Evolutionary conservation across 2,797 vertebrate genomes (phyloP).

Genomic region (Rhadinocentrus ornatus): DNA sequence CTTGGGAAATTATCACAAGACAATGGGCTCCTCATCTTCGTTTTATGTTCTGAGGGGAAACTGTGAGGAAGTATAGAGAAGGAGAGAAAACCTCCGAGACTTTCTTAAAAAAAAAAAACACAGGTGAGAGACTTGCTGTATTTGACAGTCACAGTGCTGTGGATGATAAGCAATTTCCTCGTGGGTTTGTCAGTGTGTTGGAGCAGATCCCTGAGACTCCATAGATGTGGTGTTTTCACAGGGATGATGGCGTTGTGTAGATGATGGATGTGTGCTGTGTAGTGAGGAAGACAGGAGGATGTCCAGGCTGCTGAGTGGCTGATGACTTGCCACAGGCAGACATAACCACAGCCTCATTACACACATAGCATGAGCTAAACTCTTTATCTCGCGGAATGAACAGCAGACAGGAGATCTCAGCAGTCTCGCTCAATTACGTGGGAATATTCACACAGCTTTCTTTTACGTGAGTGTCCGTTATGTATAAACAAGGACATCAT

Average conservation of each 20-base stretch:
- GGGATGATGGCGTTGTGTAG: conserved; percentile 80
- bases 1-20: conserved; percentile 82
- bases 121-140: conserved; percentile 43
- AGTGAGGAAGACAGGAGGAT: conserved; percentile 68
- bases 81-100: conserved; percentile 57
- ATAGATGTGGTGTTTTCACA: conserved; percentile 70
- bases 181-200: conserved; percentile 63
- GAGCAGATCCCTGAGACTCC: conserved; percentile 69
- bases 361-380: conserved; percentile 66
- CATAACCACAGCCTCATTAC: conserved; percentile 81
- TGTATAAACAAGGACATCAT: conserved; percentile 39
- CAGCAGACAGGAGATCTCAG: conserved; percentile 67
- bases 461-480: conserved; percentile 37
- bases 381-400: conserved; percentile 69
- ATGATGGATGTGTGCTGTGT: conserved; percentile 80
- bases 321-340: conserved; percentile 66
- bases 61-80: conserved; percentile 22
- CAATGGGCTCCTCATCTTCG: conserved; percentile 74
- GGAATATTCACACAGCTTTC: conserved; percentile 39
- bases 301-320: conserved; percentile 67
- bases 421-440: conserved; percentile 76
- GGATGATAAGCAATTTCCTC: conserved; percentile 82
- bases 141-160: conserved; percentile 70
- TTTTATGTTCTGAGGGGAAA: conserved; percentile 74
- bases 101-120: conserved; percentile 52